These are phyloP conservation scores for Drosophila prosaltans DNA, from an alignment of 1,140 invertebrate species.

Conservation along the genomic window DNA sequence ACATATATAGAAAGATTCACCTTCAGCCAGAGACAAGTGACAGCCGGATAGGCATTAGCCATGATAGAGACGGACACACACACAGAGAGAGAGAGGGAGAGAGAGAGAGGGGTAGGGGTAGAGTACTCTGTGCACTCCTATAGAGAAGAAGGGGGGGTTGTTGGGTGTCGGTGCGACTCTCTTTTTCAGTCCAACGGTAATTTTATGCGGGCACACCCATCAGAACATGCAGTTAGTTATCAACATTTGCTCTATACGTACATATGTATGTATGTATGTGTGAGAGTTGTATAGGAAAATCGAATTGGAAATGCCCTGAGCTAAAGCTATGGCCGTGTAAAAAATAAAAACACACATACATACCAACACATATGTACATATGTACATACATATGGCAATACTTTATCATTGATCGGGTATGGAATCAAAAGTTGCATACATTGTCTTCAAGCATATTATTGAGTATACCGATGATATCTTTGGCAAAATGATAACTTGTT, in stretches of 20 bases:
- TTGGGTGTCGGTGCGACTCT: neutral
- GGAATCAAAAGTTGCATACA: slow-evolving; percentile 39
- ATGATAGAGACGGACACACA: slow-evolving; percentile 1
- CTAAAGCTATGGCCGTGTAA: neutral
- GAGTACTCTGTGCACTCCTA: no score
- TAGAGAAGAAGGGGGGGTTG: neutral
- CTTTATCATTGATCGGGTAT: slow-evolving; percentile 21
- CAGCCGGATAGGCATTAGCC: slow-evolving; percentile 32
- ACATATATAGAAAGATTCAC: slow-evolving; percentile 35
- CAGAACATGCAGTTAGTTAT: slow-evolving; percentile 37
- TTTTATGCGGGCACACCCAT: slow-evolving; percentile 37
- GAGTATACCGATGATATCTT: slow-evolving; percentile 29
- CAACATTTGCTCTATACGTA: neutral
- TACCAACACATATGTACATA: no score
- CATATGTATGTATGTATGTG: neutral
- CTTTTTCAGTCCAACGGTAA: slow-evolving; percentile 19
- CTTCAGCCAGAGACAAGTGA: slow-evolving; percentile 42
- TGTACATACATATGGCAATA: slow-evolving; percentile 22
- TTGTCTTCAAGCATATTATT: slow-evolving; percentile 50
- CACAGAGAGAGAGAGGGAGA: no score
- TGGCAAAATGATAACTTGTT: neutral
- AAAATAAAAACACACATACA: slow-evolving; percentile 6
- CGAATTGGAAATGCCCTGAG: neutral
- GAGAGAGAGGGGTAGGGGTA: neutral
- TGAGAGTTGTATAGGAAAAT: neutral